Base-by-base conservation (phyloP, 2,797 vertebrate genomes). In the Sebastes miniatus region DNA sequence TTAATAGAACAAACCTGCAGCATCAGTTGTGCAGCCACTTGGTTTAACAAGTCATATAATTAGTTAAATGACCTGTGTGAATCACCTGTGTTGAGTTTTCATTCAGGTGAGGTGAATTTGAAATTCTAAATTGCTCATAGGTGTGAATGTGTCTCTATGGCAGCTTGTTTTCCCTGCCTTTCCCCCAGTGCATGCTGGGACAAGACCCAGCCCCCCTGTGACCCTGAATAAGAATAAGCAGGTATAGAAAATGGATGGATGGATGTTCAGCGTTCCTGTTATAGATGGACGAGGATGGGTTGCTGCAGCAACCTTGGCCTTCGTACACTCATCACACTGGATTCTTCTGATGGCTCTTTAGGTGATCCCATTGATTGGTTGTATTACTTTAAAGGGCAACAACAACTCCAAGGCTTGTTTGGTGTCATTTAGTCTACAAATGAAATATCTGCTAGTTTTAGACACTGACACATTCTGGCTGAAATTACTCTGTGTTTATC, bases 271-370 rank as follows among this genome's bases (percentile, higher is more conserved):
- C 3, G 1, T 57, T 80, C 22, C 73, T 66, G 81, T 76, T 83
- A 75, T 75, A 78, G 72, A 79, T 77, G 68, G 66, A 72, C n/a
- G 29, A 74, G 39, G 64, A 83, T 78, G 77, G 57, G 74, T 75
- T 56, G 77, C 74, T n/a, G 77, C 75, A 66, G 34, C 58, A 84
- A 63, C 90, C 90, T 92, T 87, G 86, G 84, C 87, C 88, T 92
- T 76, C 73, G 5, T 52, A 71, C 72, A 77, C 56, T 73, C 81
- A 81, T 89, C 83, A 82, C 57, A 6, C 56, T 64, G 57, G 69
- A 70, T 84, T 88, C 66, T 79, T 69, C 68, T 81, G 79, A 83
- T 80, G 81, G 50, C 66, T 79, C 52, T 81, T 64, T 52, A 43
- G 69, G 61, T 80, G 72, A 76, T 83, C 83, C 52, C 66, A 77